Conservation (phyloP, 2,113 vertebrate species). For the Pitta sordida region DNA sequence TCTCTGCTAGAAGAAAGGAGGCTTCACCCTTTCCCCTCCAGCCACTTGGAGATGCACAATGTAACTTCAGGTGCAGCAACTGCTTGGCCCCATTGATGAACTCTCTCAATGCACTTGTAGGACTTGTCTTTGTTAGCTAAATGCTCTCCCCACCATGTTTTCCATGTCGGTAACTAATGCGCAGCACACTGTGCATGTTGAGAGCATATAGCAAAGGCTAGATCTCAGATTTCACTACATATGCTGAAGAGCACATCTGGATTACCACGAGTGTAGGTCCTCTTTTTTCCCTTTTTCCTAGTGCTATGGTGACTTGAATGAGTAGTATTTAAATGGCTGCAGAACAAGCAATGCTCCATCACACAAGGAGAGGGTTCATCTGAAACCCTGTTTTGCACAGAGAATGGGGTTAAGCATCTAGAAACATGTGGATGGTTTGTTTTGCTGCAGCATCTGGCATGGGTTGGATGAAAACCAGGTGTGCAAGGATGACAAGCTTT, state of each 20-base stretch:
- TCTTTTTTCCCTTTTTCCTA: neutral
- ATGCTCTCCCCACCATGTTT: neutral
- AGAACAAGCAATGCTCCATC: neutral
- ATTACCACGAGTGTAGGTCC: neutral
- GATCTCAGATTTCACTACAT: neutral
- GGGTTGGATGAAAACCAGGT: neutral
- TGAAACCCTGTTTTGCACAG: neutral
- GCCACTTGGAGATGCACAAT: neutral
- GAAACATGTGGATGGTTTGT: neutral
- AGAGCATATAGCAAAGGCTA: neutral
- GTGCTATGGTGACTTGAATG: fast-evolving
- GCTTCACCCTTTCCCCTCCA: neutral
- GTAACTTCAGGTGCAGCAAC: neutral
- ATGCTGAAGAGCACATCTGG: neutral
- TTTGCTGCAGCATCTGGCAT: neutral
- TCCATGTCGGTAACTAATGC: neutral
- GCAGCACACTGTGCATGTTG: neutral
- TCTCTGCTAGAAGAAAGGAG: neutral
- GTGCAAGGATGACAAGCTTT: neutral
- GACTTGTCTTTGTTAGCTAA: slow-evolving; percentile 3
- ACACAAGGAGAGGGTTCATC: neutral
- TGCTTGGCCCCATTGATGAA: neutral
- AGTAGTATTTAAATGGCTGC: neutral
- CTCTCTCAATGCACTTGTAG: neutral
- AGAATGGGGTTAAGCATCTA: neutral